Base-by-base conservation (phyloP, 2,797 vertebrate species). In the Vireo griseus region DNA sequence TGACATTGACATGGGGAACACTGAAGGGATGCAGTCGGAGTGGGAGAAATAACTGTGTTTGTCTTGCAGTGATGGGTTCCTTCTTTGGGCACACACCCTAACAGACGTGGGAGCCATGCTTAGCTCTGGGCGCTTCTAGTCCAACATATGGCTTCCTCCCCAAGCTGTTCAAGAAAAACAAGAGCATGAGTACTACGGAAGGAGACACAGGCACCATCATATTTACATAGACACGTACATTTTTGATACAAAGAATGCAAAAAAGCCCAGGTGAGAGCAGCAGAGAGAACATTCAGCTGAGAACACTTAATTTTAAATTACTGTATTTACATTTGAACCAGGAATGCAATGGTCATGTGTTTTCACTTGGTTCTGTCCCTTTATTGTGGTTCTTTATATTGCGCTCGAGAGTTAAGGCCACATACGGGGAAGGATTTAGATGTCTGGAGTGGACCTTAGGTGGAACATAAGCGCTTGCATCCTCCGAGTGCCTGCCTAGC, bases 51-150 rank as follows among this genome's bases (percentile, higher is more conserved):
- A 77, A 57, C 59, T 15, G 17, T 31, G 28, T 74, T 80, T 92
- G 39, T 85, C 76, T 83, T 88, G 86, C 81, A 86, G 74, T 35
- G 86, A 33, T 25, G 59, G 72, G 79, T 83, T 92, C 71, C 69
- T 47, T 63, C 47, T 73, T 89, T 37, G 77, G 87, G 62, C 74
- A 26, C 29, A 2, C 47, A 51, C 9, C 45, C n/a, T 29, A 21
- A 77, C 3, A 9, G 57, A 25, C 1, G 4, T 58, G 31, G 63
- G 44, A 90, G 51, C 40, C 18, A 1, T 62, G 59, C 78, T 77
- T 66, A 35, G 47, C 62, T 78, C 67, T 52, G 57, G 79, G 57
- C 9, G 10, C 55, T 81, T 88, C 37, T 57, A 74, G 50, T 78
- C 55, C 72, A 51, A 29, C 45, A 22, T 74, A 42, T 0, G 7